Evolutionary conservation across 2,888 invertebrate genomes (phyloP).

Genomic region (Microdon myrmicae): DNA sequence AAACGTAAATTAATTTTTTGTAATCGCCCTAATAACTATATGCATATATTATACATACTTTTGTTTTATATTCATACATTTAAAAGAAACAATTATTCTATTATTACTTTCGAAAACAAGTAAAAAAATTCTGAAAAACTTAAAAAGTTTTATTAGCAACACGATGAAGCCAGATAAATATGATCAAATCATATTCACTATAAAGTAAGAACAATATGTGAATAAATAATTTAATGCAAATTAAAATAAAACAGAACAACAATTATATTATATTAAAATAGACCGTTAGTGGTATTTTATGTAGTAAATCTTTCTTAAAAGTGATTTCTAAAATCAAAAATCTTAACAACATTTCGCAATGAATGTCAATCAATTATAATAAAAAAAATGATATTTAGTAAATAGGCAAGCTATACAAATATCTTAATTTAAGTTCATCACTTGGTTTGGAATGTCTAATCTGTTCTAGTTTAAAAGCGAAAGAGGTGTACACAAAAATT

Average conservation of each 20-base stretch:
- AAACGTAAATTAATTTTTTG: slow-evolving; percentile 50
- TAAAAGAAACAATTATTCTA: slow-evolving; percentile 53
- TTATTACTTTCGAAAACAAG: slow-evolving; percentile 57
- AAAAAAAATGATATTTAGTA: slow-evolving; percentile 14
- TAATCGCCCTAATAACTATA: slow-evolving; percentile 23
- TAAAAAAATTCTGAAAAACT: slow-evolving; percentile 18
- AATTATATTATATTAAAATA: too few species aligned
- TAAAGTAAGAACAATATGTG: slow-evolving; percentile 3
- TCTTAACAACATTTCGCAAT: too few species aligned
- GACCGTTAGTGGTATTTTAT: too few species aligned
- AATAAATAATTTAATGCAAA: slow-evolving; percentile 16
- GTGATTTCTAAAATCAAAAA: too few species aligned
- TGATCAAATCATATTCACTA: slow-evolving; percentile 42
- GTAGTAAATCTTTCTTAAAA: too few species aligned
- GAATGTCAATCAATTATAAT: slow-evolving; percentile 4
- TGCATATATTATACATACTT: too few species aligned
- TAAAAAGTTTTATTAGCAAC: slow-evolving; percentile 54
- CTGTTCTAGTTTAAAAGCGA: slow-evolving; percentile 19
- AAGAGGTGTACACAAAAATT: too few species aligned
- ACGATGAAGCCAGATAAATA: slow-evolving; percentile 53
- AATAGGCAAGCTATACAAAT: slow-evolving; percentile 10
- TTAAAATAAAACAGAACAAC: slow-evolving; percentile 2
- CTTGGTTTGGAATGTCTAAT: slow-evolving; percentile 58
- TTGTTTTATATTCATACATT: slow-evolving; percentile 30
- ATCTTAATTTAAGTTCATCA: slow-evolving; percentile 56